Percentiles rank a stretch among this genome's conserved stretches.
phyloP scores from a whole-genome alignment of 1,140 invertebrate genomes.

The Ooceraea biroi region DNA sequence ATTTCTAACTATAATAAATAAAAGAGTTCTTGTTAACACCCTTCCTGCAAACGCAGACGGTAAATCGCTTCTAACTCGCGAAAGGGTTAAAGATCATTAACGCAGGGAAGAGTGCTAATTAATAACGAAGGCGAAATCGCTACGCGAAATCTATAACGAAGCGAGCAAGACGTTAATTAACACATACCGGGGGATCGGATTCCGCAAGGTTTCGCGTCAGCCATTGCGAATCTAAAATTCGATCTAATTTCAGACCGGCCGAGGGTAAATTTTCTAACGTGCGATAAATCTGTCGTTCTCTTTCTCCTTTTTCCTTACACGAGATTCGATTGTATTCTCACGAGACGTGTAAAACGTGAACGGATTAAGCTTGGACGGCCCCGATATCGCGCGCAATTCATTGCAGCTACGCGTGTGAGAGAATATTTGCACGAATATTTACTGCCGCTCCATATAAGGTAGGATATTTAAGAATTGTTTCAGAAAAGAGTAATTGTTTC shows the following conservation, averaged over 20 bases:
- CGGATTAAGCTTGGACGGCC: conserved; percentile 10
- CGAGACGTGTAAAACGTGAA: conserved; percentile 44
- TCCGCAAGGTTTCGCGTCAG: conserved; percentile 1
- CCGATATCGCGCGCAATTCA: conserved; percentile 49
- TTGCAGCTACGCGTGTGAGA: conserved; percentile 11
- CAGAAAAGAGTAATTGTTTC: not conserved
- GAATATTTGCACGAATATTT: not conserved
- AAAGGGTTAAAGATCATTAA: not conserved
- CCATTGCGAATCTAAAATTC: conserved; percentile 42
- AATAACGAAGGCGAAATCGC: conserved; percentile 34
- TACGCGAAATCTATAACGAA: conserved; percentile 25
- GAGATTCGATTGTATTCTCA: conserved; percentile 27
- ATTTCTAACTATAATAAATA: not conserved
- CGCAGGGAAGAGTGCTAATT: conserved; percentile 35
- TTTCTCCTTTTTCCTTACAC: not conserved
- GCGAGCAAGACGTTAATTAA: conserved; percentile 47
- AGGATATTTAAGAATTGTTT: not conserved
- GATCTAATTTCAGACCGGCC: conserved; percentile 55
- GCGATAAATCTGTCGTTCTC: conserved; percentile 28
- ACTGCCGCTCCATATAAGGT: not conserved
- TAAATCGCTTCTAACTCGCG: not conserved
- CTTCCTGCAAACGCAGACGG: not conserved
- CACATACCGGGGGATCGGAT: conserved; percentile 53
- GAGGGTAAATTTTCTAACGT: conserved; percentile 18
- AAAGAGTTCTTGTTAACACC: not conserved